Conservation (phyloP, 2,113 vertebrate species). For the Corythornis vintsioides region DNA sequence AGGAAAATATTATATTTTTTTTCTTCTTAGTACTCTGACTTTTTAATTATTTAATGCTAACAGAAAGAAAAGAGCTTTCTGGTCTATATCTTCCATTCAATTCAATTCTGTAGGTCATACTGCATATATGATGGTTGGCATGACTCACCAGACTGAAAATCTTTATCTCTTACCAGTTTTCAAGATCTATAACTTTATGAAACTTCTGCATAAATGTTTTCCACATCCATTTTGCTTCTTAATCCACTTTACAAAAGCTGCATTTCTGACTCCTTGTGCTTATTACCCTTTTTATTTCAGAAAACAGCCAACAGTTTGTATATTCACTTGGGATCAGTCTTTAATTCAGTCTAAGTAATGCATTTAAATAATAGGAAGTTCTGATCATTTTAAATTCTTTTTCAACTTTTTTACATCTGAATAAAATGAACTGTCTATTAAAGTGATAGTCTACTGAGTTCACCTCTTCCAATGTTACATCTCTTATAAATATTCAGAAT, state of each 20-base stretch:
- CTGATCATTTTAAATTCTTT: conserved; percentile 9
- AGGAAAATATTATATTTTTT: background rate
- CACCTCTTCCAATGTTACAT: background rate
- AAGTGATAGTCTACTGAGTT: background rate
- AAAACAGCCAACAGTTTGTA: background rate
- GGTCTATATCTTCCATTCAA: background rate
- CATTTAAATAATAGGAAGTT: conserved; percentile 4
- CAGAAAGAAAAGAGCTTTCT: background rate
- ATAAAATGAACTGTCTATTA: background rate
- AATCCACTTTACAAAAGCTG: background rate
- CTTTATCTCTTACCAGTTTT: background rate
- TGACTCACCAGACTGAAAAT: background rate
- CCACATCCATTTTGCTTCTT: background rate
- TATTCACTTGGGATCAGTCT: background rate
- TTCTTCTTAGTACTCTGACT: background rate
- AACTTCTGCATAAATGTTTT: background rate
- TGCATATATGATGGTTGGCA: background rate
- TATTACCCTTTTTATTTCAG: background rate
- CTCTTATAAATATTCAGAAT: conserved; percentile 37
- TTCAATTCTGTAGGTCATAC: background rate
- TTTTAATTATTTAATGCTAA: background rate
- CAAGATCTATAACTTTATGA: background rate
- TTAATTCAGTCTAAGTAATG: background rate
- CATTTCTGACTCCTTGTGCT: background rate
- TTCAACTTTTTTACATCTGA: background rate